A percentile compares a stretch with the other conserved stretches of the same genome.
Conservation (phyloP, 2,888 invertebrate genomes). For the Drosophila anomelani region DNA sequence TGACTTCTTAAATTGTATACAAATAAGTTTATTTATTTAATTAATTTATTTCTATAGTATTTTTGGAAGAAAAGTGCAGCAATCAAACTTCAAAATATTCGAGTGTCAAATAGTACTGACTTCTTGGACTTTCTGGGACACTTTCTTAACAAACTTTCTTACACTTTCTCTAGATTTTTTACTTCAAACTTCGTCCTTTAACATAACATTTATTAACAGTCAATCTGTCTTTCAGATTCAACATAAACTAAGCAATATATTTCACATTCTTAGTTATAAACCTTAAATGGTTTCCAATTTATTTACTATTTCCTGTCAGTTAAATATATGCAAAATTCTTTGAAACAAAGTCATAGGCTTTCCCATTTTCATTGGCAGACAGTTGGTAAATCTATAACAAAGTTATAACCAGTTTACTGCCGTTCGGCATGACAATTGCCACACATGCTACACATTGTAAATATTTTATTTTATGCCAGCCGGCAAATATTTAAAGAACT, state of each 20-base stretch:
- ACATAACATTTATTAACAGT: not conserved
- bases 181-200: too few relatives aligned
- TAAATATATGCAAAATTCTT: not conserved
- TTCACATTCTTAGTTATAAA: too few relatives aligned
- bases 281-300: not conserved
- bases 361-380: slow-evolving; percentile 5
- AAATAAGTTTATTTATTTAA: not conserved
- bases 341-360: not conserved
- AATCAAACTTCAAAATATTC: not conserved
- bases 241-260: too few relatives aligned
- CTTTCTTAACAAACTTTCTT: too few relatives aligned
- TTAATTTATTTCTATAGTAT: not conserved
- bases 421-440: slow-evolving; percentile 46
- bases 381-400: slow-evolving; percentile 31
- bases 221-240: accelerated
- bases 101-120: not conserved
- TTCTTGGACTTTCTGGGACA: too few relatives aligned
- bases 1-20: too few relatives aligned
- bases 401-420: slow-evolving; percentile 42
- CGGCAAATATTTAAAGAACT: slow-evolving; percentile 76
- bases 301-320: not conserved
- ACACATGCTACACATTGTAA: slow-evolving; percentile 66
- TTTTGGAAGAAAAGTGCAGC: too few relatives aligned
- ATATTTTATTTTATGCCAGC: slow-evolving; percentile 68
- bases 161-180: too few relatives aligned